Evolutionary conservation across 2,888 invertebrate genomes (phyloP).

Genomic region (Emesis furor): DNA sequence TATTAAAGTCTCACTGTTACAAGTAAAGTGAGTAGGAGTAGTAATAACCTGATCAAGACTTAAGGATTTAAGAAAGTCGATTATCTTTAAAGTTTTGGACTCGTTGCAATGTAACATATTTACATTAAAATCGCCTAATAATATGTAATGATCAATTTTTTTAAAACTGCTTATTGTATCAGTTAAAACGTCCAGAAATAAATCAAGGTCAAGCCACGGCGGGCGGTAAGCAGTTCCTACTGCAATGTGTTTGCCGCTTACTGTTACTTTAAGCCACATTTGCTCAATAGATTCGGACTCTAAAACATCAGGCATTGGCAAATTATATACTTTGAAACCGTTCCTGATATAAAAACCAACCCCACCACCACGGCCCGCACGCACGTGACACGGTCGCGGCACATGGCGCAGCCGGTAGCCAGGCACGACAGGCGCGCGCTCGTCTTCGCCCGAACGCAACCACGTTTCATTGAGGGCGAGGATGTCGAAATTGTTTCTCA

Average conservation of each 20-base stretch:
- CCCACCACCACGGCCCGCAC: not conserved
- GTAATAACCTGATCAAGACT: constrained; percentile 12
- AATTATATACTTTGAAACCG: not conserved
- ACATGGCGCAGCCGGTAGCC: constrained; percentile 45
- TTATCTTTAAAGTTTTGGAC: constrained; percentile 2
- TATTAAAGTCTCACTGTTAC: constrained; percentile 35
- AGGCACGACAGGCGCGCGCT: constrained; percentile 41
- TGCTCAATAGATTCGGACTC: constrained; percentile 14
- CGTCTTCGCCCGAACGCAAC: constrained; percentile 44
- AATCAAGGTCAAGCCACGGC: not conserved
- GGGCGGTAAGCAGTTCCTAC: constrained; percentile 27
- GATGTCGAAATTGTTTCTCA: constrained; percentile 38
- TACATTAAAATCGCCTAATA: constrained; percentile 30
- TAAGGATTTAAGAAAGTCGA: not conserved
- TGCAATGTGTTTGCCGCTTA: not conserved
- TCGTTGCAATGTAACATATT: not conserved
- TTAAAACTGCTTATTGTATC: not conserved
- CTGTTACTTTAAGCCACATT: constrained; percentile 26
- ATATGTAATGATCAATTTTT: not conserved
- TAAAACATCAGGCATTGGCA: not conserved
- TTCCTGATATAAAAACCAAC: not conserved
- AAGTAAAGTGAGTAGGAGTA: constrained; percentile 46
- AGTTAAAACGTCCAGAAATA: constrained; percentile 12
- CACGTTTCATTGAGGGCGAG: constrained; percentile 56
- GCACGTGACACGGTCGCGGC: constrained; percentile 23